Conservation (phyloP, 1,140 invertebrate genomes). For the Drusus annulatus region DNA sequence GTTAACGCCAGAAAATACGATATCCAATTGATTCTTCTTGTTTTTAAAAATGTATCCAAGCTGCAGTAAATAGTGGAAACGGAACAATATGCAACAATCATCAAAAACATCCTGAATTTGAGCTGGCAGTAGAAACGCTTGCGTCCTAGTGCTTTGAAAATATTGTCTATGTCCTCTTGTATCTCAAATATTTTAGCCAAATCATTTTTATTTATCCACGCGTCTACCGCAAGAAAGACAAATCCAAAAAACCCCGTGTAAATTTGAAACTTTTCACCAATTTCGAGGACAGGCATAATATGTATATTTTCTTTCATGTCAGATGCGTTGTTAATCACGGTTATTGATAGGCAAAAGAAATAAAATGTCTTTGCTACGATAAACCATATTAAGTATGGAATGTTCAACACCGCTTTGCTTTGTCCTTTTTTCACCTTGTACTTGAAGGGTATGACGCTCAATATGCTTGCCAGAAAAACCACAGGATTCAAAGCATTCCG, state of each 20-base stretch:
- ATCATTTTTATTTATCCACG: neutral
- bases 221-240: neutral
- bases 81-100: neutral
- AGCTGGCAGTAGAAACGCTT: neutral
- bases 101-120: neutral
- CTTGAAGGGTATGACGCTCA: neutral
- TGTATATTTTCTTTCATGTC: neutral
- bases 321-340: neutral
- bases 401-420: neutral
- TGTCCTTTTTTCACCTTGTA: neutral
- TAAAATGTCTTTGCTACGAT: neutral
- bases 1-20: neutral
- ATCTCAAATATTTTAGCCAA: neutral
- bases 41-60: neutral
- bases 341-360: neutral
- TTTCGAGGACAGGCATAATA: neutral
- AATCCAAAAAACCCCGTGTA: neutral
- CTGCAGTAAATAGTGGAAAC: neutral
- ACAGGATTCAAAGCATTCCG: neutral
- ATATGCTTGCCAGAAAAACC: neutral
- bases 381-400: neutral
- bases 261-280: conserved; percentile 22
- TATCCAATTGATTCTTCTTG: neutral
- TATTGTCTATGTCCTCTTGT: neutral
- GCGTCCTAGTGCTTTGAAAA: neutral